A percentile compares a stretch with the other conserved stretches of the same genome.
phyloP scores from a whole-genome alignment of 2,888 invertebrate genomes.

The Gibbula magus region DNA sequence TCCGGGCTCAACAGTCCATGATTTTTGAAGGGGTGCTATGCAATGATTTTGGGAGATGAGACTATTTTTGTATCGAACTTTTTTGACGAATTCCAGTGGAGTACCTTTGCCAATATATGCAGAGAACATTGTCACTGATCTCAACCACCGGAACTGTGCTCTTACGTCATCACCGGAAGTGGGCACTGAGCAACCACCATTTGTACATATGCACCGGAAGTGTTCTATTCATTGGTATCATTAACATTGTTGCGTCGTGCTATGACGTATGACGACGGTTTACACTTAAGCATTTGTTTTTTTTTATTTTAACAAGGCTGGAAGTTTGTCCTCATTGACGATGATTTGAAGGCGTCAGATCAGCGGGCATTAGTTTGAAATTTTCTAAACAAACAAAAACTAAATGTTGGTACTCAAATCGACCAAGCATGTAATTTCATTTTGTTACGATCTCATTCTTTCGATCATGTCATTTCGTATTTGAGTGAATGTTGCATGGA shows the following conservation, averaged over 20 bases:
- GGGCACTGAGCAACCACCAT: background rate
- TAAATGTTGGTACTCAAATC: no score
- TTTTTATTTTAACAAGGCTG: no score
- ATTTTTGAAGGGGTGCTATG: conserved; percentile 18
- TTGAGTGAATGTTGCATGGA: no score
- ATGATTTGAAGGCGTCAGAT: no score
- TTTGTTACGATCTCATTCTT: no score
- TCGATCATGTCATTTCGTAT: no score
- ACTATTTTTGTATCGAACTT: conserved; percentile 18
- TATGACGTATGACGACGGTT: no score
- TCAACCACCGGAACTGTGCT: conserved; percentile 5
- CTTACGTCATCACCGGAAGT: conserved; percentile 16
- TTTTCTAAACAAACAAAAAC: no score
- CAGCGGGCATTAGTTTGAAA: no score
- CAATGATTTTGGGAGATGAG: background rate
- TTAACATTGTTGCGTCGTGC: background rate
- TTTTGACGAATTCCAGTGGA: conserved; percentile 2
- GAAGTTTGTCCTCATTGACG: no score
- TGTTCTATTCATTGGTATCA: background rate
- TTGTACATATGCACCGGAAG: background rate
- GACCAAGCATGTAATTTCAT: no score
- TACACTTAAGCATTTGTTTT: no score
- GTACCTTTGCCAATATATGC: background rate
- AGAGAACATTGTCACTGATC: conserved; percentile 10
- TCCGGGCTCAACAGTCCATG: background rate